Conservation (phyloP, 2,797 vertebrate genomes). For the Bovichtus variegatus region DNA sequence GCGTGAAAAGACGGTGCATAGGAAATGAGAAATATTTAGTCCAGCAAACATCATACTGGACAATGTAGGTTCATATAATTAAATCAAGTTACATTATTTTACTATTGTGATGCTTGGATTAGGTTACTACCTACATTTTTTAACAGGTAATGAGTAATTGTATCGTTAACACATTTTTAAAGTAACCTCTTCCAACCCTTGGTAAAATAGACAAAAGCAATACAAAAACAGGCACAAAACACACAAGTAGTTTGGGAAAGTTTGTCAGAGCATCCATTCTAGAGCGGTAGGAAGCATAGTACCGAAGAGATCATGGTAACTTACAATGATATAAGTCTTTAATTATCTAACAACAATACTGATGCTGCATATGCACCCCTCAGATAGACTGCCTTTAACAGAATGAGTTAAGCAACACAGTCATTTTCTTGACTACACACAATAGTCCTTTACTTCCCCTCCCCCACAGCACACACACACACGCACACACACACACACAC, state of each 20-base stretch:
- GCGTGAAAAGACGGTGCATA: no score
- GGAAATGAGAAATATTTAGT: no score
- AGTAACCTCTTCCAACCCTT: no score
- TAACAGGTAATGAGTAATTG: no score
- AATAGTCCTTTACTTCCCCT: slow-evolving; percentile 51
- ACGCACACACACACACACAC: slow-evolving; percentile 27
- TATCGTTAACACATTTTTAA: no score
- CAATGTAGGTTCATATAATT: no score
- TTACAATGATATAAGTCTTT: not conserved
- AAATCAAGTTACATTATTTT: no score
- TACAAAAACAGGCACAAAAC: not conserved
- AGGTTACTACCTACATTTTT: no score
- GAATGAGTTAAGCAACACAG: slow-evolving; percentile 46
- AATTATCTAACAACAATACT: not conserved
- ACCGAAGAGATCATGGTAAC: not conserved
- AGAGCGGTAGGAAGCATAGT: not conserved
- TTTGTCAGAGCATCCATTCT: not conserved
- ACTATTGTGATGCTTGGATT: no score
- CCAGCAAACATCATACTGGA: no score
- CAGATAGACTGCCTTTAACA: slow-evolving; percentile 14
- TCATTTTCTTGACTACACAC: slow-evolving; percentile 55
- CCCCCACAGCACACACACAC: slow-evolving; percentile 57
- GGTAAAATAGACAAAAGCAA: not conserved
- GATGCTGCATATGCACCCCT: slow-evolving; percentile 10
- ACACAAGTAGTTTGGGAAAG: not conserved